These are phyloP conservation scores for Tridacna gigas DNA, from an alignment of 2,888 invertebrate species.

Conservation along the genomic window DNA sequence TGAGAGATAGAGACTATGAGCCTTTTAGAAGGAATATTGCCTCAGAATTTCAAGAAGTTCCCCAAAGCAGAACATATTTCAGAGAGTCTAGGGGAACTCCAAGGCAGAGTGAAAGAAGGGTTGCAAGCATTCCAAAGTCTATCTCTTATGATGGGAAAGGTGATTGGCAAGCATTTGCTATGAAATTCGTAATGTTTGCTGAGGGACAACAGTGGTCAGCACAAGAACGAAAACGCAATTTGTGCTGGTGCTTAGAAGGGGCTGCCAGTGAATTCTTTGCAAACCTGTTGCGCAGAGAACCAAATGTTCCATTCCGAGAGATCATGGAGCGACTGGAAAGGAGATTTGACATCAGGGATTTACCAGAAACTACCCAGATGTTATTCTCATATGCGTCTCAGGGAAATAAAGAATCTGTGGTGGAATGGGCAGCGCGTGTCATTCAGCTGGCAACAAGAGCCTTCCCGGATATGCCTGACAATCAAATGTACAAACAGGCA, in stretches of 20 bases:
- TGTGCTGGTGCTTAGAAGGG: conserved; percentile 11
- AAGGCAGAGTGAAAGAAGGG: neutral
- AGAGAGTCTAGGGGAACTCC: neutral
- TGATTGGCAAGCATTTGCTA: conserved; percentile 10
- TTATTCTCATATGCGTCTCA: conserved; percentile 11
- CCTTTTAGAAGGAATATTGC: too few relatives aligned
- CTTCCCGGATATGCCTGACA: neutral
- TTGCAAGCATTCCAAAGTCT: neutral
- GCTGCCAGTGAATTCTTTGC: conserved; percentile 20
- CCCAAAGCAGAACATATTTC: neutral
- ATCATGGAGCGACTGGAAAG: conserved; percentile 13
- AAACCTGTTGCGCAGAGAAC: neutral
- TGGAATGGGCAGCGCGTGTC: too few relatives aligned
- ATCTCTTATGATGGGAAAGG: conserved; percentile 14
- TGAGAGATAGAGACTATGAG: too few relatives aligned
- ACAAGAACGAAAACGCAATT: neutral
- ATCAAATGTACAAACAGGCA: conserved; percentile 1
- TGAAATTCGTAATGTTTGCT: conserved; percentile 7
- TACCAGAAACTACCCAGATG: conserved; percentile 28
- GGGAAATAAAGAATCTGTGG: neutral
- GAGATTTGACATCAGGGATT: conserved; percentile 18
- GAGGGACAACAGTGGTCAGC: conserved; percentile 6
- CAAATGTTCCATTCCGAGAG: neutral
- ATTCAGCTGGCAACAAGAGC: conserved; percentile 11
- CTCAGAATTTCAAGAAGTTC: neutral